phyloP scores from a whole-genome alignment of 2,797 vertebrate species.

The Loris lydekkerianus region DNA sequence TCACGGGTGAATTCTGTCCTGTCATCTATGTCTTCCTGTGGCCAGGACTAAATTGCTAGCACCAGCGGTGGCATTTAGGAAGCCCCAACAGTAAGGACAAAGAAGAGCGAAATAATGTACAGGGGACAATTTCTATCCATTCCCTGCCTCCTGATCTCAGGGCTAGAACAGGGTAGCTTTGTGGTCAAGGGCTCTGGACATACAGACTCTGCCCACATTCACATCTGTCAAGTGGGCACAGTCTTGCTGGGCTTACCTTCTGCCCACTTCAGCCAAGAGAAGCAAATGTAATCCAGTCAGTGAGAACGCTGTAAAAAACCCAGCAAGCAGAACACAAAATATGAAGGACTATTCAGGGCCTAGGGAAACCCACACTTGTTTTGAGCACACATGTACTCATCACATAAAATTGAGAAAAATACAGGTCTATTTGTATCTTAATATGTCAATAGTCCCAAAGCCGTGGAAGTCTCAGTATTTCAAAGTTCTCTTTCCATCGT shows the following conservation, averaged over 20 bases:
- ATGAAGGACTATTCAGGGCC: neutral
- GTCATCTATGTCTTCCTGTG: neutral
- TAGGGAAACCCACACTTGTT: neutral
- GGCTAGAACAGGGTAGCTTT: neutral
- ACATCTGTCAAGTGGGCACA: neutral
- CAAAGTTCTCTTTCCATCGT: neutral
- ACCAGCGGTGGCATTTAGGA: neutral
- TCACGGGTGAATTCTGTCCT: neutral
- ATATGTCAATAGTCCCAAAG: neutral
- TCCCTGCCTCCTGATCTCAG: neutral
- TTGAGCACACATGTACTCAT: fast-evolving
- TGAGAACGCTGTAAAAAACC: neutral
- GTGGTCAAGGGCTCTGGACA: fast-evolving
- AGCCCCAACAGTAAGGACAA: fast-evolving
- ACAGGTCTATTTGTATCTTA: neutral
- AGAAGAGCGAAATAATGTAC: neutral
- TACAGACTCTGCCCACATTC: too few relatives aligned
- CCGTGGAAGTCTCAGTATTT: neutral
- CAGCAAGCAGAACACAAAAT: neutral
- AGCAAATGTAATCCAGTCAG: fast-evolving
- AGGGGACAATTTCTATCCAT: fast-evolving
- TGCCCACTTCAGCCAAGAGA: fast-evolving
- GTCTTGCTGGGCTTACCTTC: neutral
- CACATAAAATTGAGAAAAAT: neutral
- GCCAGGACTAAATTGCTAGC: neutral